phyloP scores from a whole-genome alignment of 23 tunicate species.

The Styela plicata region DNA sequence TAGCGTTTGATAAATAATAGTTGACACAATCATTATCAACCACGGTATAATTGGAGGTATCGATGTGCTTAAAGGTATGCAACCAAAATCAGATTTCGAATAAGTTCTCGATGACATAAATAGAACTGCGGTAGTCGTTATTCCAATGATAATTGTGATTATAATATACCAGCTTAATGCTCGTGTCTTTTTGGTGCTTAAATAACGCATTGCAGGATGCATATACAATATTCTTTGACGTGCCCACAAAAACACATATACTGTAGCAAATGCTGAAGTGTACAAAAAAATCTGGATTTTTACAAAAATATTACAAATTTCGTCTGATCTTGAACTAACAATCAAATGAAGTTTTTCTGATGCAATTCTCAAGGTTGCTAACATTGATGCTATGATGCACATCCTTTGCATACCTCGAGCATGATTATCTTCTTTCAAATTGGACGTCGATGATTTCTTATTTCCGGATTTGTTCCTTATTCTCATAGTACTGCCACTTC shows the following conservation, averaged over 20 bases:
- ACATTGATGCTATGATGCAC: background rate
- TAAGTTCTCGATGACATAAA: background rate
- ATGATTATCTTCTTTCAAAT: no score
- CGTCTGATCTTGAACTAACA: background rate
- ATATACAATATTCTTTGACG: background rate
- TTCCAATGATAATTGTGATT: background rate
- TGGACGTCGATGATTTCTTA: no score
- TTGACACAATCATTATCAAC: background rate
- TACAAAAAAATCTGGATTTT: background rate
- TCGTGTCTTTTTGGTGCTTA: background rate
- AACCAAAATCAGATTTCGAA: background rate
- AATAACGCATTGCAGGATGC: background rate
- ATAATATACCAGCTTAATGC: background rate
- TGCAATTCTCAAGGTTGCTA: background rate
- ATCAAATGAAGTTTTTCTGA: slow-evolving; percentile 14
- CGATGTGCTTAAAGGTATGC: background rate
- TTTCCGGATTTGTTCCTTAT: no score
- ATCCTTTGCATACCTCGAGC: no score
- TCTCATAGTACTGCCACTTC: no score
- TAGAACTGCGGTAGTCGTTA: background rate
- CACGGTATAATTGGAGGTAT: background rate
- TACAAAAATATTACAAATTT: background rate
- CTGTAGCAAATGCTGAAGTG: background rate
- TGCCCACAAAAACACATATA: slow-evolving; percentile 4
- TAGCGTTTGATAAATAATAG: background rate